Evolutionary conservation across 1,140 invertebrate genomes (phyloP), one percentile per base, ranked within the genome.

Genomic region (Drosophila jambulina): DNA sequence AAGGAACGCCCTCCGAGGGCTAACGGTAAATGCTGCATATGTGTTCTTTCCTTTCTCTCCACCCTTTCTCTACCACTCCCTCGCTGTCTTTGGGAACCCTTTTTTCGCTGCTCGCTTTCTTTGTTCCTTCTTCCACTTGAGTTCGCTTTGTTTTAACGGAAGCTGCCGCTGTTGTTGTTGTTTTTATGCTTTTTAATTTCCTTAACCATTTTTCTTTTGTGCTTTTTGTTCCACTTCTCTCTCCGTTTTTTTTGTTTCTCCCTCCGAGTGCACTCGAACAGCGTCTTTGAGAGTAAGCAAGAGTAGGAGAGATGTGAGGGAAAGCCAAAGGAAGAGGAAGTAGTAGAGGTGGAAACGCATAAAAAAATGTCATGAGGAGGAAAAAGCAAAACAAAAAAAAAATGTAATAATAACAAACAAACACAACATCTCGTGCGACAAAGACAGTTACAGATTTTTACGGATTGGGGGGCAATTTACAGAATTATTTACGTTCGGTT

Each of bases 181-280:
- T 90, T 91, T 81, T 88, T 88, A 88, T 88, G 85, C 86, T 88
- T 88, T 88, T 88, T 90, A 90, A 88, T 88, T 88, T 90, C 86
- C 86, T 90, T 85, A 88, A 90, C 85, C 72, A 90, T 88, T 88
- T 84, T 72, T 80, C 80, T 80, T 87, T 83, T 88, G 84, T 84
- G 86, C 87, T 90, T 88, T 88, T 82, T 82, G 81, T 88, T 80
- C 61, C 71, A 57, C 62, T 68, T 69, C 54, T 59, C 48, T 51
- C 84, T 63, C 77, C 74, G 9, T 21, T 23, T 78, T 69, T 12
- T 56, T 80, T 65, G 70, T 59, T 75, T 42, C 78, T 61, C 75
- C 71, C 83, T 59, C 65, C 63, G 75, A 88, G 81, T 85, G 85
- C 86, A 90, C 85, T 88, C 78, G 60, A 85, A 88, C 34, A 56